phyloP scores from a whole-genome alignment of 2,888 invertebrate species.

The Noctua janthe region DNA sequence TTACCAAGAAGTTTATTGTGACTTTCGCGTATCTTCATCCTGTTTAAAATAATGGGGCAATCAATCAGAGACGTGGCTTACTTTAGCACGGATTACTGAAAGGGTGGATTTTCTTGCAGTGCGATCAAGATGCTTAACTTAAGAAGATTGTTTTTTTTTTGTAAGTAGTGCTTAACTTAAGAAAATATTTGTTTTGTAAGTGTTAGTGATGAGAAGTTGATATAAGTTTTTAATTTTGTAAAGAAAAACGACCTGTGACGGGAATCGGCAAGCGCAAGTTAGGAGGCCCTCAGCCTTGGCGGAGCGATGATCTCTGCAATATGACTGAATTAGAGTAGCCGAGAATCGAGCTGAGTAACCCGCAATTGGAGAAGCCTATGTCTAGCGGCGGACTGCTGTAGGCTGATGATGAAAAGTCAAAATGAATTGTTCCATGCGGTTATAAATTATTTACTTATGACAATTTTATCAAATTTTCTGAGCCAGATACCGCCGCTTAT shows the following conservation, averaged over 20 bases:
- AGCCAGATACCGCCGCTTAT: not conserved
- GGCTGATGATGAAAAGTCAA: not conserved
- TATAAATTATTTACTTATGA: not conserved
- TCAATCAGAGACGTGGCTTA: conserved; percentile 43
- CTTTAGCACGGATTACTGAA: conserved; percentile 20
- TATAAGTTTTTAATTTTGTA: not conserved
- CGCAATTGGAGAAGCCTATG: not conserved
- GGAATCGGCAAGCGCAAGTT: not conserved
- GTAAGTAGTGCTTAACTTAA: no score
- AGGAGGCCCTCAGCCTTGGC: not conserved
- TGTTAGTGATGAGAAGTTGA: not conserved
- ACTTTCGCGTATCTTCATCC: conserved; percentile 48
- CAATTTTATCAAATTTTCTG: not conserved
- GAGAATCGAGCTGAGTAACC: not conserved
- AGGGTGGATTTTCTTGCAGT: conserved; percentile 9
- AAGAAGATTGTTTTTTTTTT: no score
- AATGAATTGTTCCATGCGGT: not conserved
- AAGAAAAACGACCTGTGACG: no score
- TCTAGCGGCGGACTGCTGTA: not conserved
- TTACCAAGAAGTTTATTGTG: not conserved
- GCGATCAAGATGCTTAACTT: not conserved
- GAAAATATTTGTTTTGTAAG: not conserved
- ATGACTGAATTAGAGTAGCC: not conserved
- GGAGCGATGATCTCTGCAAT: not conserved
- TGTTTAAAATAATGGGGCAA: conserved; percentile 41